Evolutionary conservation across 1,140 invertebrate species (phyloP), one percentile per base, ranked within the genome.

Genomic region (Mercenaria mercenaria): DNA sequence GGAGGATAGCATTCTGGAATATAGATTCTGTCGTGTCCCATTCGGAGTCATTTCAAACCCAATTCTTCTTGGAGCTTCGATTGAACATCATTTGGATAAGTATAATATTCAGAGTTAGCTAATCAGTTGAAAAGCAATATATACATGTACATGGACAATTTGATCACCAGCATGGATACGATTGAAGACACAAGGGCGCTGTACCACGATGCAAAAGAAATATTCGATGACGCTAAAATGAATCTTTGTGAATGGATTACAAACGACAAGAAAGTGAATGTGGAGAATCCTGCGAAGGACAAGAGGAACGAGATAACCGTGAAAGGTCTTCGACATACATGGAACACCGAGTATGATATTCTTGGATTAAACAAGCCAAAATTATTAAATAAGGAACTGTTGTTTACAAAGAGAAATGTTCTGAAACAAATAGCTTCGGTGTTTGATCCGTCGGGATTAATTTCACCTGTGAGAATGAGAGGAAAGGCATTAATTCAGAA

Each of bases 11-110:
- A 59, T 81, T 15, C 79, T 59, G 34, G 79, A 59, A 81, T 61
- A 59, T 32, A 32, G 43, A 18, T 52, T 81, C 34, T 50, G 39
- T 20, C 23, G 52, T 2, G 79, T 81, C 1, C 47, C 79, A 4
- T 81, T 81, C n/a, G 79, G 79, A 26, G 32, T 81, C 2, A 37
- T 81, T 29, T 81, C 79, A 6, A 81, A 50, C 34, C 79, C 79
- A 15, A 59, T 81, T 59, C 32, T 81, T 10, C 50, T 81, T n/a
- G 79, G 50, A 56, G 79, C 79, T 10, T 59, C 50, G 1, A 61
- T 81, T 50, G 79, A 81, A 61, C 23, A 18, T 29, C 79, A 81
- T 61, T 32, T 81, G 34, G 47, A 81, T 32, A 26, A 26, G 6
- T 81, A 81, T 37, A 47, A 52, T n/a, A n/a, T 32, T 43, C 13